A percentile compares a stretch with the other conserved stretches of the same genome.
Evolutionary conservation across 1,140 invertebrate species (phyloP).

Genomic region (Helicoverpa armigera): DNA sequence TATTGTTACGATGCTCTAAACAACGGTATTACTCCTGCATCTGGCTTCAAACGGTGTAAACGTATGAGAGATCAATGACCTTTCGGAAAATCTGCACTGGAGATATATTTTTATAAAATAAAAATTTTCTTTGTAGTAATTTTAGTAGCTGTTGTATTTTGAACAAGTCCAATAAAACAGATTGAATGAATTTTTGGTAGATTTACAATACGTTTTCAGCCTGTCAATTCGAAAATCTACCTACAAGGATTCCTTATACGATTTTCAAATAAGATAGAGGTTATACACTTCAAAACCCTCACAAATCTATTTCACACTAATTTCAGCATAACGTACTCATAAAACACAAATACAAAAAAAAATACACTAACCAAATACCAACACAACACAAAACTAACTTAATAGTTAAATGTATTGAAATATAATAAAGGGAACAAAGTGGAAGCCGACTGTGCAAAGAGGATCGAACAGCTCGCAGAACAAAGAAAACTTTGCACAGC

Average conservation of each 20-base stretch:
- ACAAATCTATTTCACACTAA: too few species aligned
- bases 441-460: constrained; percentile 16
- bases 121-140: too few species aligned
- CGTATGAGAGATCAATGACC: neutral
- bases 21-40: constrained; percentile 11
- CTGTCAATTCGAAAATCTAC: too few species aligned
- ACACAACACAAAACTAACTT: neutral
- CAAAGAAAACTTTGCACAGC: constrained; percentile 31
- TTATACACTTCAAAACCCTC: too few species aligned
- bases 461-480: constrained; percentile 21
- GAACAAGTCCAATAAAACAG: too few species aligned
- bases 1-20: constrained; percentile 26
- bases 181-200: too few species aligned
- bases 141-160: too few species aligned
- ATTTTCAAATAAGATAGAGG: too few species aligned
- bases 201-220: too few species aligned
- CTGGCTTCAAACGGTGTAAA: neutral
- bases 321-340: neutral
- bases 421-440: constrained; percentile 24
- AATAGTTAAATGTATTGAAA: constrained; percentile 35
- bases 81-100: neutral
- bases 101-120: neutral
- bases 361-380: neutral
- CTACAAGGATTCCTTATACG: too few species aligned
- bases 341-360: neutral